A percentile compares a stretch with the other conserved stretches of the same genome.
These are phyloP conservation scores for Acrocyrtus sp. DNA, from an alignment of 2,888 invertebrate species.

Conservation along the genomic window DNA sequence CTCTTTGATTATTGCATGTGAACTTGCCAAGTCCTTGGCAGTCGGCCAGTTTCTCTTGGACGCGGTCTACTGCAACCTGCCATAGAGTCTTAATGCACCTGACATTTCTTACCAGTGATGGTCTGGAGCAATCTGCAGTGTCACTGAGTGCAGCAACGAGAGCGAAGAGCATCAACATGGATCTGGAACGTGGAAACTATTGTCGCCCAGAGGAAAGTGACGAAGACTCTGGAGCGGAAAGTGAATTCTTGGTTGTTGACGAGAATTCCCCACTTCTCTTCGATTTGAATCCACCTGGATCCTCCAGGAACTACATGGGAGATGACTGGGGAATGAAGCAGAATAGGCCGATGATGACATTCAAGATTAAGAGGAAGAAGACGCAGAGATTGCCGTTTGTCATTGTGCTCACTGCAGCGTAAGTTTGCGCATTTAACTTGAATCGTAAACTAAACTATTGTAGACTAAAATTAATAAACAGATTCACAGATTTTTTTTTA, in stretches of 20 bases:
- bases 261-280: slow-evolving; percentile 25
- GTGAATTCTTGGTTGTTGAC: slow-evolving; percentile 21
- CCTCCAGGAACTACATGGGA: not conserved
- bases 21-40: too few relatives aligned
- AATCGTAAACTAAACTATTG: too few relatives aligned
- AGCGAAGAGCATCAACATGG: too few relatives aligned
- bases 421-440: too few relatives aligned
- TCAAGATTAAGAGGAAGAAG: slow-evolving; percentile 3
- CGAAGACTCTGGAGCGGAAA: slow-evolving; percentile 3
- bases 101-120: slow-evolving; percentile 15
- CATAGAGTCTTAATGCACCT: too few relatives aligned
- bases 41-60: too few relatives aligned
- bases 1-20: too few relatives aligned
- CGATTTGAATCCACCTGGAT: slow-evolving; percentile 23
- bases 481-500: too few relatives aligned
- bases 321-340: not conserved
- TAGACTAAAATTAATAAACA: too few relatives aligned
- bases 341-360: not conserved
- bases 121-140: slow-evolving; percentile 21
- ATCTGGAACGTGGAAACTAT: not conserved
- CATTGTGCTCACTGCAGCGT: slow-evolving; percentile 28
- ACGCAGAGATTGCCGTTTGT: slow-evolving; percentile 12
- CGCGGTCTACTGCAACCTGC: too few relatives aligned
- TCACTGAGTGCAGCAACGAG: not conserved
- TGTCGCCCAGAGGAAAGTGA: not conserved